Base-by-base conservation (phyloP, 2,113 vertebrate genomes). In the Mormyrus iriodes region DNA sequence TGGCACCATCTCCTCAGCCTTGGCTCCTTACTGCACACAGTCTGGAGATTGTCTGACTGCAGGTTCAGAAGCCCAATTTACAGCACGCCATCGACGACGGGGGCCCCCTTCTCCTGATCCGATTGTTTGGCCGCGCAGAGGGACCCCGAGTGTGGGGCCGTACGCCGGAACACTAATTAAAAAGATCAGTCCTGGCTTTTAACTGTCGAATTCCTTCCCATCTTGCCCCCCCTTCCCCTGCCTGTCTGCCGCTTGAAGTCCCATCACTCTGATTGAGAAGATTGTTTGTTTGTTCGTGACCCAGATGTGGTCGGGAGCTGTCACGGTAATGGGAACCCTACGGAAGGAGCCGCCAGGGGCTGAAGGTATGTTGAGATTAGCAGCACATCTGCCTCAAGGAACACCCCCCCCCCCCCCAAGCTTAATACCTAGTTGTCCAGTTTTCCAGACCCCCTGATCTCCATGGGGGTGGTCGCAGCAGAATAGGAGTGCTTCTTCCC, bases 391-490 rank as follows among this genome's bases (percentile, higher is more conserved):
- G 86, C 17, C 86, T 65, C 39, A 51, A 21, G 27, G 39, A 0
- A n/a, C n/a, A n/a, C n/a, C n/a, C n/a, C 52, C n/a, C 52, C 12
- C 31, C 35, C 24, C 35, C 31, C 44, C 4, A 6, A 42, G 8
- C 42, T 65, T 88, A 88, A 88, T 73, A 88, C 42, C n/a, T 51
- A 17, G 76, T 35, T 89, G 31, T 89, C 48, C 88, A 46, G 52
- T 89, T 8, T 12, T 27, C 8, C 49, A 42, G 35, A 55, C 51
- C 7, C n/a, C 51, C 27, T 44, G 13, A 7, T 52, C n/a, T n/a
- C 13, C 49, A 44, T n/a, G 12, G 15, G 61, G 61, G 35, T 44
- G 76, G 15, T 44, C n/a, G 48, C 27, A 42, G 31, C 17, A 52
- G 65, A 44, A 69, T 21, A 3, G 48, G 49, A 48, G 44, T 24